Evolutionary conservation across 2,797 vertebrate genomes (phyloP).

Genomic region (Hippocampus kuda): DNA sequence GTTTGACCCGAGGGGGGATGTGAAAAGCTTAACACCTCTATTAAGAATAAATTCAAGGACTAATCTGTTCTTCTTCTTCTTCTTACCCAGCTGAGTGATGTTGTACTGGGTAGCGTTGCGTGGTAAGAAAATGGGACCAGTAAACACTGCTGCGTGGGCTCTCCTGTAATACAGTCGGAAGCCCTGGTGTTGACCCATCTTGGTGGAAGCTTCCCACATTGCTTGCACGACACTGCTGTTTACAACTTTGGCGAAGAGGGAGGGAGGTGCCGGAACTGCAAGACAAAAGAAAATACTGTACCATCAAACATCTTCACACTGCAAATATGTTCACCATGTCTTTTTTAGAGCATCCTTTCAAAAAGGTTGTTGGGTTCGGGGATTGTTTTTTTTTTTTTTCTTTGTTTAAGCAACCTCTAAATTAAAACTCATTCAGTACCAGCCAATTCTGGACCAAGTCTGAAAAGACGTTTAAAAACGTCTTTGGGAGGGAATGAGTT

Average conservation of each 20-base stretch:
- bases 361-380: neutral
- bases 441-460: too few species aligned
- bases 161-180: constrained; percentile 90
- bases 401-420: neutral
- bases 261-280: constrained; percentile 84
- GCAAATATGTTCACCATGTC: neutral
- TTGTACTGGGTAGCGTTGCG: constrained; percentile 81
- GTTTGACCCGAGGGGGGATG: too few species aligned
- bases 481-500: too few species aligned
- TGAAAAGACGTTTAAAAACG: too few species aligned
- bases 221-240: constrained; percentile 80
- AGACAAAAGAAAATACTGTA: constrained; percentile 19
- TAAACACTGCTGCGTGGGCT: constrained; percentile 73
- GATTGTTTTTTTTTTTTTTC: neutral
- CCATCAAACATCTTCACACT: neutral
- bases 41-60: neutral
- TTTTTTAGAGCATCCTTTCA: neutral
- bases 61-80: too few species aligned
- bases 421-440: too few species aligned
- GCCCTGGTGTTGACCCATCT: constrained; percentile 84
- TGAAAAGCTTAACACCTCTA: neutral
- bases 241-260: constrained; percentile 80
- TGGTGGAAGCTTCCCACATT: constrained; percentile 82
- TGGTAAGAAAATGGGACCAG: constrained; percentile 77
- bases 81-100: constrained; percentile 87